Conservation (phyloP, 2,797 vertebrate species). For the Hybognathus amarus region DNA sequence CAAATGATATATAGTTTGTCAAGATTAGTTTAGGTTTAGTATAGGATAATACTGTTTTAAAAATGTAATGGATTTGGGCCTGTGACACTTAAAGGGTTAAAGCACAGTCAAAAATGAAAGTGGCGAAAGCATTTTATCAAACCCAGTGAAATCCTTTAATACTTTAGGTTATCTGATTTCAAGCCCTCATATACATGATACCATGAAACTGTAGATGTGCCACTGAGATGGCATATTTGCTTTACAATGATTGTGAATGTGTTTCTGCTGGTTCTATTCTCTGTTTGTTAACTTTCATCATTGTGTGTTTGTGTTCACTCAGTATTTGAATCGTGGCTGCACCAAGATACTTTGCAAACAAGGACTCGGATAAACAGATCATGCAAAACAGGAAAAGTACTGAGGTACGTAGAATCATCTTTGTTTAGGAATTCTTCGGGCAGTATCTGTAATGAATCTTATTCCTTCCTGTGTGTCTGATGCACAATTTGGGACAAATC, state of each 20-base stretch:
- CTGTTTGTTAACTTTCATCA: conserved; percentile 44
- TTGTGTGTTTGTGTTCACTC: conserved; percentile 53
- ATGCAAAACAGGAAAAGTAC: conserved; percentile 94
- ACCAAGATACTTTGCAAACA: conserved; percentile 94
- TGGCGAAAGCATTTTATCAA: not conserved
- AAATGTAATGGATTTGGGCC: no score
- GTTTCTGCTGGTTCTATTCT: conserved; percentile 39
- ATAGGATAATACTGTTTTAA: no score
- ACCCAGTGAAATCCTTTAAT: not conserved
- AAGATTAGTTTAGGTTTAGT: no score
- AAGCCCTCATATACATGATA: not conserved
- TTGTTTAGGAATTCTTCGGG: not conserved
- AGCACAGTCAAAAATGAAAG: not conserved
- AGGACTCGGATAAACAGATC: conserved; percentile 95
- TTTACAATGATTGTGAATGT: conserved; percentile 38
- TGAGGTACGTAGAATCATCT: conserved; percentile 81
- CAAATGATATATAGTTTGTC: no score
- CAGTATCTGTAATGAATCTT: not conserved
- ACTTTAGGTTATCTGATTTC: not conserved
- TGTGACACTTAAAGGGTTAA: no score
- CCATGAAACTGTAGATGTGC: conserved; percentile 16
- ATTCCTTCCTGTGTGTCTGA: not conserved
- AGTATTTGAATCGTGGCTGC: conserved; percentile 98
- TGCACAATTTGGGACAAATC: not conserved
- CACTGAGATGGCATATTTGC: conserved; percentile 67